These are phyloP conservation scores for Thunnus maccoyii DNA, from an alignment of 2,113 vertebrate species.

Conservation along the genomic window DNA sequence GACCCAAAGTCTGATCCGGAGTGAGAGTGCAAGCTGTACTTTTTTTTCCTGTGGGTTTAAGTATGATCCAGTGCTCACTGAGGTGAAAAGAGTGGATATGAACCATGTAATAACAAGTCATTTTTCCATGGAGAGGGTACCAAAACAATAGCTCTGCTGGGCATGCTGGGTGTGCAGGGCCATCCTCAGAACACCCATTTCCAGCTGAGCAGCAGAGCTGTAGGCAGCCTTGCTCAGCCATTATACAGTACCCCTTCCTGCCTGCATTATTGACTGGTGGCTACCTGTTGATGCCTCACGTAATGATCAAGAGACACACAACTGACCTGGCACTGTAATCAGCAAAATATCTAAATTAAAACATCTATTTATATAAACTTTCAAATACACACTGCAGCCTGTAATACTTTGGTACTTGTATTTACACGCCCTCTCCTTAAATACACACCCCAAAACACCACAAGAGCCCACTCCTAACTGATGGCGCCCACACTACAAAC, in stretches of 20 bases:
- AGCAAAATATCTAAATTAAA: conserved; percentile 11
- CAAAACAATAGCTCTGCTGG: conserved; percentile 74
- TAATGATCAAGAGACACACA: background rate
- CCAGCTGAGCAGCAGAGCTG: conserved; percentile 14
- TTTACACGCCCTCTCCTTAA: background rate
- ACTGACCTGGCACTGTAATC: background rate
- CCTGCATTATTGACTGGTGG: background rate
- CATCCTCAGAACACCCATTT: conserved; percentile 32
- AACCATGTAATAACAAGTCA: conserved; percentile 71
- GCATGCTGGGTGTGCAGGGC: conserved; percentile 43
- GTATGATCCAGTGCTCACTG: conserved; percentile 52
- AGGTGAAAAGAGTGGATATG: conserved; percentile 69
- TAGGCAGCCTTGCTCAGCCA: conserved; percentile 11
- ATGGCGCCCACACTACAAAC: conserved; percentile 4
- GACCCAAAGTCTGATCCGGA: conserved; percentile 52
- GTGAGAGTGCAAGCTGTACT: conserved; percentile 35
- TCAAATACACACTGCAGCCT: background rate
- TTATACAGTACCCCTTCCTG: conserved; percentile 9
- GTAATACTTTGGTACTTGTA: conserved; percentile 7
- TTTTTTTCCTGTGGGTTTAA: conserved; percentile 46
- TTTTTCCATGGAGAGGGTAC: conserved; percentile 67
- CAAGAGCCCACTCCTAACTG: conserved; percentile 12
- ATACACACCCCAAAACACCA: conserved; percentile 37
- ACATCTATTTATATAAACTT: background rate
- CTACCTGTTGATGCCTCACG: background rate